Evolutionary conservation across 2,797 vertebrate species (phyloP).

Genomic region (Ceyx erithaca): DNA sequence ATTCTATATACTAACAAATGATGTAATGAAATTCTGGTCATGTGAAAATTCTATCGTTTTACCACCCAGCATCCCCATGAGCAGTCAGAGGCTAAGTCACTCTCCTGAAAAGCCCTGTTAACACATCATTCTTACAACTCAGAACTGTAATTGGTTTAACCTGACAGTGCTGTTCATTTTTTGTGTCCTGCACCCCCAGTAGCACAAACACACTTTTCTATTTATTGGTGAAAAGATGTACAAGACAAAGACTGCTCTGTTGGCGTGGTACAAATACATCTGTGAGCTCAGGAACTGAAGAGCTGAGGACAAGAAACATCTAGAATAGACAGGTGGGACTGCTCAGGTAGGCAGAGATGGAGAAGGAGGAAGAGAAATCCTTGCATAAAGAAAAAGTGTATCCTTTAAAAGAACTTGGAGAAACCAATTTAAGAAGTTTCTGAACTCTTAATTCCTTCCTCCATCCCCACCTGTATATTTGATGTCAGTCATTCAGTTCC

Average conservation of each 20-base stretch:
- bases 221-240: not conserved
- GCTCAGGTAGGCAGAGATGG: not conserved
- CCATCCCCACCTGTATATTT: not conserved
- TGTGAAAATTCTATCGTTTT: slow-evolving; percentile 49
- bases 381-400: not conserved
- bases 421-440: not conserved
- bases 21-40: slow-evolving; percentile 47
- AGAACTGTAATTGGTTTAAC: not conserved
- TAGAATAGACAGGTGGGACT: not conserved
- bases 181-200: not conserved
- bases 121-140: not conserved
- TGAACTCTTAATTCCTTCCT: not conserved
- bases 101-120: slow-evolving; percentile 5
- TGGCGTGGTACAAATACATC: not conserved
- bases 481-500: not conserved
- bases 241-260: not conserved
- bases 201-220: not conserved
- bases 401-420: not conserved
- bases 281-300: not conserved
- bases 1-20: slow-evolving; percentile 58
- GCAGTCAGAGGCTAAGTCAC: not conserved
- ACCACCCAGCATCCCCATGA: not conserved
- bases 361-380: not conserved
- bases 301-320: not conserved
- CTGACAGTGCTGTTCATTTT: not conserved